Evolutionary conservation across 2,797 vertebrate species (phyloP), one percentile per base, ranked within the genome.

Genomic region (Ctenochaetus hawaiiensis): DNA sequence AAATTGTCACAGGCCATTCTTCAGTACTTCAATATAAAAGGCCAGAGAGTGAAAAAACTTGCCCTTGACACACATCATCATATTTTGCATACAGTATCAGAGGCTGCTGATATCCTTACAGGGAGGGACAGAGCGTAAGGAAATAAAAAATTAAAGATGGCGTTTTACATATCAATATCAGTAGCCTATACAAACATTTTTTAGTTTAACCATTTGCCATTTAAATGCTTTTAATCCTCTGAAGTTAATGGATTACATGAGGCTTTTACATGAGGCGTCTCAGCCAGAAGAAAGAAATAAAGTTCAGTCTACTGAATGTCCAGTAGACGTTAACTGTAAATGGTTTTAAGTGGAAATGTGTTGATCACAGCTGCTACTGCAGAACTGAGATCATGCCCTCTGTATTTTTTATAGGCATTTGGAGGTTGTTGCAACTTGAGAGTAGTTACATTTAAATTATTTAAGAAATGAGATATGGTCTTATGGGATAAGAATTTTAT

Each of bases 21-120:
- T 82, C 53, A 73, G 77, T 63, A 69, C 58, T 56, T 75, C 57
- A 66, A 16, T 61, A 77, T 71, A 44, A 80, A 81, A 81, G 67
- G 62, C 23, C 53, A 49, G 61, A 22, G 11, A 51, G 57, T 63
- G 72, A 58, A 65, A 52, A 81, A 67, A 68, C 39, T 17, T 70
- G 58, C 20, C 80, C 73, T 85, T 81, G 80, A 82, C 84, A 61
- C 16, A 57, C 34, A 37, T 49, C 37, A 26, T 74, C 71, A 58
- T 56, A 54, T 58, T 85, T 76, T 88, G 72, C 64, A 82, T 83
- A 49, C 2, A 11, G 22, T 52, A 79, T 72, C 67, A 67, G 6
- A 34, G 37, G 52, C 78, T 47, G 72, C 68, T 75, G 68, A 51
- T 66, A 20, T 79, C 48, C 47, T 37, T 10, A 68, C 22, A 73